These are phyloP conservation scores for Spialia ferax DNA, from an alignment of 2,888 invertebrate genomes.

Conservation along the genomic window DNA sequence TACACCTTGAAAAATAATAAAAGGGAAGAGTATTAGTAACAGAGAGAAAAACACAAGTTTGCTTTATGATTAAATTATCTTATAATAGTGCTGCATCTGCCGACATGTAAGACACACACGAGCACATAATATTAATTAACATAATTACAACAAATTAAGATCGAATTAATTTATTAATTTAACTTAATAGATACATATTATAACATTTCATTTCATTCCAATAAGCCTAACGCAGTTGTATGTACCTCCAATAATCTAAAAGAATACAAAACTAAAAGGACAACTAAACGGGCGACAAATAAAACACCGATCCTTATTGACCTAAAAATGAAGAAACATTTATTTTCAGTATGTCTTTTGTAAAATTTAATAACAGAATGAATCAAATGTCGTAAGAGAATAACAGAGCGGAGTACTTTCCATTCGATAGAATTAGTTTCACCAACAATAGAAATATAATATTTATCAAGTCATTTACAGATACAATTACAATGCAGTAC, in stretches of 20 bases:
- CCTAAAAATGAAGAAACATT: slow-evolving; percentile 92
- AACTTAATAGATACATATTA: slow-evolving; percentile 28
- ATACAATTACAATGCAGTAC: slow-evolving; percentile 80
- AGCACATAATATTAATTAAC: slow-evolving; percentile 9
- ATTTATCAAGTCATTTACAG: slow-evolving; percentile 84
- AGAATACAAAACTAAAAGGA: slow-evolving; percentile 22
- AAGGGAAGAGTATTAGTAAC: slow-evolving; percentile 6
- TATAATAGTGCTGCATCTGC: slow-evolving; percentile 22
- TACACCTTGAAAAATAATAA: background rate
- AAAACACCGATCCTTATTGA: slow-evolving; percentile 88
- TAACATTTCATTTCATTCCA: slow-evolving; percentile 25
- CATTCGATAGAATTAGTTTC: slow-evolving; percentile 80
- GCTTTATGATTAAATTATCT: slow-evolving; percentile 30
- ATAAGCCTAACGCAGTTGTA: slow-evolving; percentile 5
- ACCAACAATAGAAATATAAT: slow-evolving; percentile 85
- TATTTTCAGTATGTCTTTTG: slow-evolving; percentile 90
- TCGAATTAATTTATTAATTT: slow-evolving; percentile 33
- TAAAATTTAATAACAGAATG: slow-evolving; percentile 87
- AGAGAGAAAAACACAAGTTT: slow-evolving; percentile 24
- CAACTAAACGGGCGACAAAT: slow-evolving; percentile 59
- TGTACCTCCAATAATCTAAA: slow-evolving; percentile 2
- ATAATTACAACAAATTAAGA: slow-evolving; percentile 30
- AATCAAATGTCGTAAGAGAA: slow-evolving; percentile 81
- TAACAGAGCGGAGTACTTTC: slow-evolving; percentile 82
- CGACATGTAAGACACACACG: slow-evolving; percentile 18